Evolutionary conservation across 1,140 invertebrate genomes (phyloP), one percentile per base, ranked within the genome.

Genomic region (Melitaea cinxia): DNA sequence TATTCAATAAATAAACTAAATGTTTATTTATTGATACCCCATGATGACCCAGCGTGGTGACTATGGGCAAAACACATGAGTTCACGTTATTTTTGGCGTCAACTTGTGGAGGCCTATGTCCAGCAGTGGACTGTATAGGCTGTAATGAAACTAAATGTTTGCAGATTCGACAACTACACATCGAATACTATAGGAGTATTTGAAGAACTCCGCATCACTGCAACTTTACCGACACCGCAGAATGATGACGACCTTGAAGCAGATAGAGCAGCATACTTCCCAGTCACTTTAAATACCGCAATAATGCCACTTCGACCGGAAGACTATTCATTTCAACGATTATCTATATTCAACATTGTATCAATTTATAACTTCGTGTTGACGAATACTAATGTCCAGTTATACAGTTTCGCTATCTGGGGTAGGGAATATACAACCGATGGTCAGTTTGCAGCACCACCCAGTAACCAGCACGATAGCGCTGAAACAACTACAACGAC

Each of bases 341-440:
- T 55, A 33, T 24, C 12, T 4, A 28, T 42, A 1, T 21, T 65
- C 0, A 63, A 55, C 0, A 62, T 50, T 9, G 28, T 26, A 0
- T 74, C 73, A 10, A 54, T 68, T 26, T 73, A 75, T 19, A 71
- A 58, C 2, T 69, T 78, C 15, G 63, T 23, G 4, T 67, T 85
- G 23, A 60, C 50, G 0, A 78, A 77, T 67, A 42, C n/a, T 17
- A 42, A 69, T 9, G 59, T 39, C 0, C 73, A 85, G 1, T 69
- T 89, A 30, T 85, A 85, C 35, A 65, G 70, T 12, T 88, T 91
- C 64, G 83, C 73, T 10, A 45, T 91, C 4, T 88, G 81, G 75
- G 88, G 88, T 0, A 80, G 88, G 55, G 59, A 76, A 19, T 91
- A 82, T 62, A 73, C 70, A 0, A 75, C 63, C 4, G 85, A 88